Conservation (phyloP, 2,113 vertebrate species). For the Helogale parvula region DNA sequence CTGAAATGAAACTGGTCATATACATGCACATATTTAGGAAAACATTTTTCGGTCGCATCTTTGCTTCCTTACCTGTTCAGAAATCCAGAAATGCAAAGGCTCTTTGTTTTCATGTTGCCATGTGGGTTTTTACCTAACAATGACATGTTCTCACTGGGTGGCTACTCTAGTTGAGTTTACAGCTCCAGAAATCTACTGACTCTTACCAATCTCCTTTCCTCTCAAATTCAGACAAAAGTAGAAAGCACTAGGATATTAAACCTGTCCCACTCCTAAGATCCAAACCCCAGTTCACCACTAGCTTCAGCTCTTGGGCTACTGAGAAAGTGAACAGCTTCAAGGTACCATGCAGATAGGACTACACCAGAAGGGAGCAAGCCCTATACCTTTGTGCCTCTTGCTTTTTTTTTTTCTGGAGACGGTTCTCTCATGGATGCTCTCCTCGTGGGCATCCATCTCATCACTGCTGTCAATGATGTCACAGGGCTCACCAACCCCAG, state of each 20-base stretch:
- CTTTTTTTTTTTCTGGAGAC: conserved; percentile 94
- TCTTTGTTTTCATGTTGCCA: background rate
- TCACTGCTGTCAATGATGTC: conserved; percentile 92
- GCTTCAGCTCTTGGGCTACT: background rate
- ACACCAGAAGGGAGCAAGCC: background rate
- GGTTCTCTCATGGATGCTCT: conserved; percentile 83
- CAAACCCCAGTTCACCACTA: background rate
- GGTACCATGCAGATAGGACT: background rate
- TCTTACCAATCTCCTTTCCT: background rate
- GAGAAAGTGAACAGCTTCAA: background rate
- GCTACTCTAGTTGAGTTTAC: background rate
- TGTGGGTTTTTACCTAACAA: background rate
- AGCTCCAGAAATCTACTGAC: background rate
- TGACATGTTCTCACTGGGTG: background rate
- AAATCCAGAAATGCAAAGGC: background rate
- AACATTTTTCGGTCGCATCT: background rate
- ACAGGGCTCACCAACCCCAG: conserved; percentile 84
- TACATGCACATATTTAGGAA: background rate
- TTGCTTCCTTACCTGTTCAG: background rate
- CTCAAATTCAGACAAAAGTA: background rate
- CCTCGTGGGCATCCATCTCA: conserved; percentile 90
- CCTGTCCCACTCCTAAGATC: background rate
- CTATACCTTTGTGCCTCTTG: conserved; percentile 94
- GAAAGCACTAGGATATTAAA: background rate
- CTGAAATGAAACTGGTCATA: background rate